phyloP scores from a whole-genome alignment of 2,113 vertebrate genomes.

The Labeo catla region DNA sequence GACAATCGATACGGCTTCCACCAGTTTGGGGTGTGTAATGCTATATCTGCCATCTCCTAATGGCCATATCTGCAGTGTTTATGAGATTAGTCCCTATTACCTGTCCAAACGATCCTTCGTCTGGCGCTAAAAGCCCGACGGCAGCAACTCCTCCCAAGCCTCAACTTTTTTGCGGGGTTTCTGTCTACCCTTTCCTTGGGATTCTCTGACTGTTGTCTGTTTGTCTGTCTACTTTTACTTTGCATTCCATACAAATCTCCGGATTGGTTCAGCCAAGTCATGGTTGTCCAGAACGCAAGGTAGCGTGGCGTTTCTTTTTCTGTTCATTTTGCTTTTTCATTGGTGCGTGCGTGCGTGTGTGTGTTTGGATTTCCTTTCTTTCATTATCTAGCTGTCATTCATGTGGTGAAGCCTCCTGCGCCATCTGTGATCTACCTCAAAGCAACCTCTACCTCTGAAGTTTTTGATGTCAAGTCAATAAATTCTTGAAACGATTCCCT shows the following conservation, averaged over 20 bases:
- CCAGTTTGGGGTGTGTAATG: constrained; percentile 67
- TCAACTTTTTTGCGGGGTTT: constrained; percentile 18
- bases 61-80: constrained; percentile 71
- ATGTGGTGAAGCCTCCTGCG: constrained; percentile 30
- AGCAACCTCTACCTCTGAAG: constrained; percentile 50
- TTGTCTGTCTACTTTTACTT: constrained; percentile 69
- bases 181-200: constrained; percentile 70
- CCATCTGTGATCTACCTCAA: constrained; percentile 51
- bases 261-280: constrained; percentile 95
- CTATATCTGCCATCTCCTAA: constrained; percentile 75
- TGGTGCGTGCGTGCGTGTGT: constrained; percentile 50
- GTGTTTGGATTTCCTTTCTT: constrained; percentile 25
- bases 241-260: constrained; percentile 79
- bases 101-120: constrained; percentile 10
- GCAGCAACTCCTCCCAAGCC: not conserved
- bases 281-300: constrained; percentile 99
- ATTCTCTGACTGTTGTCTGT: constrained; percentile 75
- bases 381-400: constrained; percentile 44
- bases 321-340: constrained; percentile 65
- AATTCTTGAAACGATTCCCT: constrained; percentile 5
- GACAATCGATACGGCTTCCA: constrained; percentile 70
- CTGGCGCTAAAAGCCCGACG: constrained; percentile 16
- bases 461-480: constrained; percentile 12
- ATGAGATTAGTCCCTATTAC: constrained; percentile 68
- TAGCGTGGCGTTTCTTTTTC: constrained; percentile 78